Percentiles rank a stretch among this genome's conserved stretches.
phyloP scores from a whole-genome alignment of 2,888 invertebrate species.

The Apomyelois bistriatella region DNA sequence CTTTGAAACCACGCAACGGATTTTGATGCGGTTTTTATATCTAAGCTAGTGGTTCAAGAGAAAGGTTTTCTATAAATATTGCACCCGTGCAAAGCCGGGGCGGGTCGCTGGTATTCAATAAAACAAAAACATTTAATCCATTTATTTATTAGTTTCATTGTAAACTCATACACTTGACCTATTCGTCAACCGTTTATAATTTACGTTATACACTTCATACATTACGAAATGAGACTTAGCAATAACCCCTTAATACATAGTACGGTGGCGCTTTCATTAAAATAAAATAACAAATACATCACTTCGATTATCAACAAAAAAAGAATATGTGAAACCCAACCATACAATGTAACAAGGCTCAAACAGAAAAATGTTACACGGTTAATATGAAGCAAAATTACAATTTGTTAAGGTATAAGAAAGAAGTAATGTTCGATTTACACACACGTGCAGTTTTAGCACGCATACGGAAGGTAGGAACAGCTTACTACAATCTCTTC shows the following conservation, averaged over 20 bases:
- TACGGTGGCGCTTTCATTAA: constrained; percentile 19
- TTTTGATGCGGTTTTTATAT: no score
- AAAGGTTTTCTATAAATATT: no score
- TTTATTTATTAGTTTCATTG: constrained; percentile 76
- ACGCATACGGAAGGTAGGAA: no score
- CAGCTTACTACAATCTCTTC: no score
- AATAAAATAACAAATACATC: constrained; percentile 18
- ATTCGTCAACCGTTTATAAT: constrained; percentile 71
- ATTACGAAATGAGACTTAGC: constrained; percentile 46
- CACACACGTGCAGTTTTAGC: no score
- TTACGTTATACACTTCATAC: constrained; percentile 61
- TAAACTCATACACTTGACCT: constrained; percentile 77
- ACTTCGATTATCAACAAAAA: constrained; percentile 13
- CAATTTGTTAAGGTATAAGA: no score
- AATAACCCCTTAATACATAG: constrained; percentile 35
- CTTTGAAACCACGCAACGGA: no score
- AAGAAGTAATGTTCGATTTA: no score
- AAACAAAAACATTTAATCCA: constrained; percentile 48
- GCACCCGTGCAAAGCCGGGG: no score
- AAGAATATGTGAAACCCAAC: constrained; percentile 12
- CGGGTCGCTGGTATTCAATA: no score
- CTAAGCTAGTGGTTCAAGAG: no score
- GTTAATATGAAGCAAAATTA: constrained; percentile 1
- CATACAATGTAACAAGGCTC: constrained; percentile 34
- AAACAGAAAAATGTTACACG: constrained; percentile 18